A percentile compares a stretch with the other conserved stretches of the same genome.
phyloP scores from a whole-genome alignment of 1,140 invertebrate species.

The Vollenhovia emeryi region DNA sequence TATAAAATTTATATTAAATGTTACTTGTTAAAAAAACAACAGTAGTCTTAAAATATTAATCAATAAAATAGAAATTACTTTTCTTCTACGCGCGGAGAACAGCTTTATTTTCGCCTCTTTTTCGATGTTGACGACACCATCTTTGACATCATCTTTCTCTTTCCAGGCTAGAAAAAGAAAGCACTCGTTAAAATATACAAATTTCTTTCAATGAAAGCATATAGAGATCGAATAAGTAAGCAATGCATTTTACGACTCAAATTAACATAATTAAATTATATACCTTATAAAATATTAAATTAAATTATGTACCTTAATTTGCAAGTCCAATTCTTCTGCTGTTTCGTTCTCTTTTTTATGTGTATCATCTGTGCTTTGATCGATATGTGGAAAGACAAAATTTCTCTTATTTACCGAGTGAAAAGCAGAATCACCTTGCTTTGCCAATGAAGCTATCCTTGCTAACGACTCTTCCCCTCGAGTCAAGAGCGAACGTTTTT shows the following conservation, averaged over 20 bases:
- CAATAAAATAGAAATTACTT: slow-evolving; percentile 5
- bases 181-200: neutral
- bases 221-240: neutral
- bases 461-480: slow-evolving; percentile 88
- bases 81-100: neutral
- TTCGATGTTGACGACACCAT: neutral
- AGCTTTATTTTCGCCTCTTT: slow-evolving; percentile 20
- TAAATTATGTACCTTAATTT: slow-evolving; percentile 25
- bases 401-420: slow-evolving; percentile 84
- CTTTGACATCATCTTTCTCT: slow-evolving; percentile 12
- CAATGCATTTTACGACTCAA: neutral
- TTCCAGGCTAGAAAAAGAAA: slow-evolving; percentile 27
- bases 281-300: no score
- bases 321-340: neutral
- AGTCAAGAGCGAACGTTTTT: slow-evolving; percentile 89
- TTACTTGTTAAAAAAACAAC: neutral
- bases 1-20: neutral
- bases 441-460: slow-evolving; percentile 88
- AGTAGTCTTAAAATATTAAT: neutral
- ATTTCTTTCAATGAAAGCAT: neutral
- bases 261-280: no score
- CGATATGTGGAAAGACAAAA: slow-evolving; percentile 87
- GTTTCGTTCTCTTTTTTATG: slow-evolving; percentile 35
- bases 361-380: slow-evolving; percentile 81
- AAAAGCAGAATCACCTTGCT: slow-evolving; percentile 81